Conservation (phyloP, 2,888 invertebrate species). For the Atethmia centrago region DNA sequence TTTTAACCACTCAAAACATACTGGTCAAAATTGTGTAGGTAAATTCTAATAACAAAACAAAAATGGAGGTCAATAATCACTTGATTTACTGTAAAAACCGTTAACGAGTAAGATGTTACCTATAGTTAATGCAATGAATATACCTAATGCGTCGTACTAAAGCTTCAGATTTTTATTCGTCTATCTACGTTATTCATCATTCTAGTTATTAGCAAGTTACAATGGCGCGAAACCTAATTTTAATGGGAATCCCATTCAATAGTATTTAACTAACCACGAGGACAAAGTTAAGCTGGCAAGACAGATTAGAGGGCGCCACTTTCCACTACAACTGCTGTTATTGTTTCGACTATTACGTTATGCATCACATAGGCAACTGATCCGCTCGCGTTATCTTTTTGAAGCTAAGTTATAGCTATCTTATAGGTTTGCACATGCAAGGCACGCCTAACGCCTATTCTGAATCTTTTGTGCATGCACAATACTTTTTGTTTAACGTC, state of each 20-base stretch:
- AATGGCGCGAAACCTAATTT: constrained; percentile 17
- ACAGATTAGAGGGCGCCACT: constrained; percentile 64
- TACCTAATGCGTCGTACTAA: neutral
- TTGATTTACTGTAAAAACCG: neutral
- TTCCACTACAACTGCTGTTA: constrained; percentile 51
- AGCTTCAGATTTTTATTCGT: neutral
- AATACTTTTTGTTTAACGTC: constrained; percentile 44
- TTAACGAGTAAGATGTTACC: neutral
- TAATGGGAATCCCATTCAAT: constrained; percentile 24
- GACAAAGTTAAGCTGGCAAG: constrained; percentile 32
- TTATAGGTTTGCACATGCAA: constrained; percentile 1
- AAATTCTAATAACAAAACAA: neutral
- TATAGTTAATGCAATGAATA: neutral
- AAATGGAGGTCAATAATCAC: neutral
- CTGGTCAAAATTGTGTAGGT: too few relatives aligned
- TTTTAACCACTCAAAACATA: neutral
- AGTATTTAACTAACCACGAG: constrained; percentile 50
- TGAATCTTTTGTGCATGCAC: constrained; percentile 12
- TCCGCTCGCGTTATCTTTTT: constrained; percentile 22
- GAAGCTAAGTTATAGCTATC: constrained; percentile 14
- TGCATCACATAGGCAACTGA: constrained; percentile 22
- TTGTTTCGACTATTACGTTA: constrained; percentile 56
- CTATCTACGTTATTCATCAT: neutral
- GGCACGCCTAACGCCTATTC: constrained; percentile 4
- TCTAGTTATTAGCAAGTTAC: constrained; percentile 7